Conservation (phyloP, 2,888 invertebrate species). For the Drosophila borealis region DNA sequence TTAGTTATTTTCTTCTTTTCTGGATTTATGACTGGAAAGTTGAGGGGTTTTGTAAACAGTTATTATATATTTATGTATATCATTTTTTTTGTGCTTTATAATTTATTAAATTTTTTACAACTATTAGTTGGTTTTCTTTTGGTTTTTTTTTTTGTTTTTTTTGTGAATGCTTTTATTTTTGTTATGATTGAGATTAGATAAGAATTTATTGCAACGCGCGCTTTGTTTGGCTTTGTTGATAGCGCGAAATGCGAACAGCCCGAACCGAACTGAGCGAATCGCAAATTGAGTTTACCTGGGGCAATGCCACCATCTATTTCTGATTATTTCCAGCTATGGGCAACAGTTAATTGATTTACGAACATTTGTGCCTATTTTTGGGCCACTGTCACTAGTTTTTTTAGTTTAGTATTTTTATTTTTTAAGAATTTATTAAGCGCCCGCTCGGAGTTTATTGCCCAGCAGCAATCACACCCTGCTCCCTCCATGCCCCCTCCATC, state of each 20-base stretch:
- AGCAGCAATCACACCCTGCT: not conserved
- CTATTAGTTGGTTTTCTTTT: conserved; percentile 59
- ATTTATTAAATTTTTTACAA: conserved; percentile 66
- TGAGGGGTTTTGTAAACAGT: conserved; percentile 12
- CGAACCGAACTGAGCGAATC: conserved; percentile 3
- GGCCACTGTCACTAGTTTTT: conserved; percentile 56
- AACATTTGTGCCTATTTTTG: conserved; percentile 67
- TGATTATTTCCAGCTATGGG: conserved; percentile 9
- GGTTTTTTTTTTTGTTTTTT: conserved; percentile 29
- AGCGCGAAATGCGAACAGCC: conserved; percentile 41
- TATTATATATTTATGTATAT: not conserved
- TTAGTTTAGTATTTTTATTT: conserved; percentile 53
- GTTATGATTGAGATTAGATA: conserved; percentile 78
- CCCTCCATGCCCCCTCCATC: not conserved
- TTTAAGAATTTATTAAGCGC: conserved; percentile 50
- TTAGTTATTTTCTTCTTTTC: not conserved
- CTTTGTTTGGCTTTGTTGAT: conserved; percentile 61
- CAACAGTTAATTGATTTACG: conserved; percentile 71
- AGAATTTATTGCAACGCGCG: conserved; percentile 74
- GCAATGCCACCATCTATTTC: conserved; percentile 16
- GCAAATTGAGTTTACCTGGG: conserved; percentile 3
- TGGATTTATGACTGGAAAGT: conserved; percentile 39
- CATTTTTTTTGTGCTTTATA: conserved; percentile 23
- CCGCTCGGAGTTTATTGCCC: conserved; percentile 29
- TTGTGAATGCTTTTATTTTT: conserved; percentile 69